Conservation (phyloP, 2,888 invertebrate genomes). For the Teleiodes luculella region DNA sequence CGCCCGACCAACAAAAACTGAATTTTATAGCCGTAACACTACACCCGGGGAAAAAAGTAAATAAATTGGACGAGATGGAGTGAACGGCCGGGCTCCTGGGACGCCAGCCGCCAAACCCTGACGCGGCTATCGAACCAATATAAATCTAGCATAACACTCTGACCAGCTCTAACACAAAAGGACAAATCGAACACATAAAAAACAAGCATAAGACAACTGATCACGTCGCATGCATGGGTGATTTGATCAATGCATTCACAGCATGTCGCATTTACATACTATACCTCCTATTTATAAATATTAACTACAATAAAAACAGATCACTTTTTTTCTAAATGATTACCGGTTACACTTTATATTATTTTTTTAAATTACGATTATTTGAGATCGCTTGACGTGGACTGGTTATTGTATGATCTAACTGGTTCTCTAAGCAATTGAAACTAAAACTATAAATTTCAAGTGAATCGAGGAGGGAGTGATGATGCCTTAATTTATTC, state of each 20-base stretch:
- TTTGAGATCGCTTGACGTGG: not conserved
- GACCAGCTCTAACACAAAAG: conserved; percentile 7
- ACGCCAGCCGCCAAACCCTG: conserved; percentile 40
- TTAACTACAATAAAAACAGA: not conserved
- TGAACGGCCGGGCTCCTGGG: conserved; percentile 52
- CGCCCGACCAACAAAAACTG: conserved; percentile 71
- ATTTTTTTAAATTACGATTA: not conserved
- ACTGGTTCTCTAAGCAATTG: conserved; percentile 5
- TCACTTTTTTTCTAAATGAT: not conserved
- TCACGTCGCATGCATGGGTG: not conserved
- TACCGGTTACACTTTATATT: not conserved
- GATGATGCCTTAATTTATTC: conserved; percentile 18
- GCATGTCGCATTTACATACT: not conserved
- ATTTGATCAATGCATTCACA: conserved; percentile 6
- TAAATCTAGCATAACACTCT: conserved; percentile 17
- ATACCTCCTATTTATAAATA: not conserved
- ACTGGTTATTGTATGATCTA: not conserved
- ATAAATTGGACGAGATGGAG: conserved; percentile 68
- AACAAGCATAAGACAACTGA: conserved; percentile 1
- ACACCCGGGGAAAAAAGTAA: conserved; percentile 69
- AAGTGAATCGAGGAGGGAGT: conserved; percentile 5
- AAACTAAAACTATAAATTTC: conserved; percentile 2
- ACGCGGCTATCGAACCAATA: conserved; percentile 17
- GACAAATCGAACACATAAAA: conserved; percentile 6
- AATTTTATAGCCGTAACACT: conserved; percentile 74